Evolutionary conservation across 2,797 vertebrate genomes (phyloP), one percentile per base, ranked within the genome.

Genomic region (Microctenopoma steveboyesi): DNA sequence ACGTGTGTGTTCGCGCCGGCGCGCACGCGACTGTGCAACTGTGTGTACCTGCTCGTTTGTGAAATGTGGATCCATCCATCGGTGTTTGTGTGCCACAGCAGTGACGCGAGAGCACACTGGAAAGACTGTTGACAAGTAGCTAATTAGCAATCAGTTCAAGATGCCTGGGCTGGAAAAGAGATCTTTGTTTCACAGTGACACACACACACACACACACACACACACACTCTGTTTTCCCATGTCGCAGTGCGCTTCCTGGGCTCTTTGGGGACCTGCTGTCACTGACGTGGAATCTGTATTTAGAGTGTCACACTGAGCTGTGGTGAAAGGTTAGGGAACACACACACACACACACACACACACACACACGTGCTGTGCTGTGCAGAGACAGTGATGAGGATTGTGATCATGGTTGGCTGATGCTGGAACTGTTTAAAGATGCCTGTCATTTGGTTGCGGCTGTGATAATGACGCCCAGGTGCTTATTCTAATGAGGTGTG

Each of bases 81-180:
- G 48, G 65, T 49, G 76, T 62, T 45, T 22, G 58, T 50, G 77
- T 22, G 42, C 3, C 14, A 4, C 46, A 5, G 78, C 47, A 14
- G 64, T 58, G 71, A 78, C n/a, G 52, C 78, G 48, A 50, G 54
- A 79, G 79, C 81, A 82, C 86, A 86, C 87, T 69, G 54, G 61
- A 69, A 74, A 70, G 77, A 84, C 76, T 90, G 86, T 83, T 88
- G 89, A 91, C 86, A 81, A 84, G 85, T 37, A 48, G 70, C 84
- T 91, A 88, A 92, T 91, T 91, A 90, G 84, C 86, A 88, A 90
- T 84, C 87, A 85, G 81, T 78, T 48, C 45, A 35, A 87, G 86
- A 85, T 22, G 74, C 82, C 80, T 62, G 67, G 7, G 50, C 77
- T 65, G 84, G 85, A 78, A 84, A 78, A 85, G 84, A 82, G 81